Percentiles rank a stretch among this genome's conserved stretches.
Conservation (phyloP, 2,797 vertebrate genomes). For the Hydrophis major region DNA sequence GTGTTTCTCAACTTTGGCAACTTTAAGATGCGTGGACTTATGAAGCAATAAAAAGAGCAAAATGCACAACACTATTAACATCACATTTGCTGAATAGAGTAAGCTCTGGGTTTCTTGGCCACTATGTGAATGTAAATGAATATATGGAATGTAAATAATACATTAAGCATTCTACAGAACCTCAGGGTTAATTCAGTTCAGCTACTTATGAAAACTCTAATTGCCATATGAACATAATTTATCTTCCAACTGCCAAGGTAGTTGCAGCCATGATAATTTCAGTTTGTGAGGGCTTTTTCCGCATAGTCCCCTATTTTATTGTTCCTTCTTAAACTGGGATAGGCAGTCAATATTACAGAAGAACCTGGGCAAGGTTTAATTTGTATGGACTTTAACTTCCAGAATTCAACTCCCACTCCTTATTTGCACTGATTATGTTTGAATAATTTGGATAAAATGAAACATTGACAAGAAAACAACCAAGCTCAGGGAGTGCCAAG, state of each 20-base stretch:
- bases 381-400: neutral
- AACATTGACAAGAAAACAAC: neutral
- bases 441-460: neutral
- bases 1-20: neutral
- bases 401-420: neutral
- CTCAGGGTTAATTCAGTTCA: neutral
- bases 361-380: neutral
- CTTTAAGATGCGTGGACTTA: neutral
- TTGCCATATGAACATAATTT: neutral
- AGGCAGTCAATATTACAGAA: neutral
- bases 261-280: neutral
- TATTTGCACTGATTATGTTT: neutral
- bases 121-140: neutral
- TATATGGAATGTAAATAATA: neutral
- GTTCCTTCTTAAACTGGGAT: neutral
- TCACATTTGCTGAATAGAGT: neutral
- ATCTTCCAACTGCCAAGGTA: neutral
- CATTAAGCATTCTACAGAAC: neutral
- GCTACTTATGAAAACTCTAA: neutral
- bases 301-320: neutral
- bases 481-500: neutral
- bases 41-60: neutral
- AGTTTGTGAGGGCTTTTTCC: neutral
- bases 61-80: neutral
- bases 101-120: neutral